phyloP scores from a whole-genome alignment of 1,140 invertebrate species.

The Aphis craccivora region DNA sequence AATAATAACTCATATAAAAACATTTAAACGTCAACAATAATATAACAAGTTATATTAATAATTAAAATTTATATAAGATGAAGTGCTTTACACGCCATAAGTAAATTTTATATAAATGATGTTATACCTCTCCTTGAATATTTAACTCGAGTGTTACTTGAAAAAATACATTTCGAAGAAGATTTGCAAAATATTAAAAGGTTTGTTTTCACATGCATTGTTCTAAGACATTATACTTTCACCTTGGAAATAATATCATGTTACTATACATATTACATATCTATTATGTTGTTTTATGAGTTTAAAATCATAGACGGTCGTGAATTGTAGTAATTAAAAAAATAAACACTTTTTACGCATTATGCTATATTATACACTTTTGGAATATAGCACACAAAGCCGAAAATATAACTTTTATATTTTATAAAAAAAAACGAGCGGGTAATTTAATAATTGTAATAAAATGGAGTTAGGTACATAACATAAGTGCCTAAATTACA shows the following conservation, averaged over 20 bases:
- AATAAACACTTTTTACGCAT: neutral
- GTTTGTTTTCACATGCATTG: conserved; percentile 21
- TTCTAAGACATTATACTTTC: conserved; percentile 33
- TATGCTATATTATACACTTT: neutral
- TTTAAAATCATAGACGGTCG: neutral
- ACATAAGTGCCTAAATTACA: neutral
- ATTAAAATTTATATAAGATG: neutral
- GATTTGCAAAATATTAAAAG: conserved; percentile 20
- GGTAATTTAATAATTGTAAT: neutral
- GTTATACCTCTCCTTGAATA: neutral
- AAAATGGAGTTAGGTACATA: neutral
- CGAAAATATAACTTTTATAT: neutral
- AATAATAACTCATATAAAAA: neutral
- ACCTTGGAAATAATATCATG: conserved; percentile 37
- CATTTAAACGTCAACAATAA: neutral
- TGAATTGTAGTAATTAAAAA: neutral
- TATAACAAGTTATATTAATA: neutral
- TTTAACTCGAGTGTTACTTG: neutral
- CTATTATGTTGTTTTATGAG: neutral
- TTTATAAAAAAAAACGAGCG: neutral
- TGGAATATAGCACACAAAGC: neutral
- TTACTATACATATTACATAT: neutral
- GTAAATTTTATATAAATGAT: neutral
- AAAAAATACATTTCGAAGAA: neutral
- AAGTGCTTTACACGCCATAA: neutral